These are phyloP conservation scores for Choristoneura fumiferana DNA, from an alignment of 1,140 invertebrate genomes.

Conservation along the genomic window DNA sequence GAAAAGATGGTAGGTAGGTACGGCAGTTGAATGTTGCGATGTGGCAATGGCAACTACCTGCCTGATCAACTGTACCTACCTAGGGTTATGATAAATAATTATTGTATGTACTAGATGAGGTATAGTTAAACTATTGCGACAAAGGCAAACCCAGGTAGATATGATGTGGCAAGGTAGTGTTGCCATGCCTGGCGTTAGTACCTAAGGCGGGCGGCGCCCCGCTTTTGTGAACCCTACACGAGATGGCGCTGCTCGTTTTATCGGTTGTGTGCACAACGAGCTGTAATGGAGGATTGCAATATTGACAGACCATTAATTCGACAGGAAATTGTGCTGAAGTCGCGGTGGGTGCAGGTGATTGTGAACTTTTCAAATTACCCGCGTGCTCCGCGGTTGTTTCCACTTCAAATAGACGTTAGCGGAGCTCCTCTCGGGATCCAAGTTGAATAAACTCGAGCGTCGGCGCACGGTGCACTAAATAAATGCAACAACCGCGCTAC, in stretches of 20 bases:
- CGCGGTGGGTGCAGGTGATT: constrained; percentile 68
- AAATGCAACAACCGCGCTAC: no score
- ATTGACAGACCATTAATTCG: constrained; percentile 78
- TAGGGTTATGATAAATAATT: no score
- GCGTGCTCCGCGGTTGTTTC: constrained; percentile 63
- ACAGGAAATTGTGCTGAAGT: constrained; percentile 75
- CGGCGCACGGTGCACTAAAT: constrained; percentile 20
- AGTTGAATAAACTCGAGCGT: constrained; percentile 45
- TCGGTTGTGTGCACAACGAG: constrained; percentile 67
- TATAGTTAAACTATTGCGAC: no score
- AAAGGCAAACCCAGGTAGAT: no score
- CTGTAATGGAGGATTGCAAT: constrained; percentile 74
- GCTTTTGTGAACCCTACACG: constrained; percentile 54
- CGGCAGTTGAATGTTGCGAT: no score
- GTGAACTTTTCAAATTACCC: constrained; percentile 77
- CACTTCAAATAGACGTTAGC: constrained; percentile 53
- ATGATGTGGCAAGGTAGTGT: no score
- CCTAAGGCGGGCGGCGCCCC: constrained; percentile 38
- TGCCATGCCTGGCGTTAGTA: no score
- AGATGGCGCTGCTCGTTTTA: constrained; percentile 70
- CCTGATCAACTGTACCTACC: no score
- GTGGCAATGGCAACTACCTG: no score
- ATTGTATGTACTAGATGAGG: no score
- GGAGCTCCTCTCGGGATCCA: constrained; percentile 26
- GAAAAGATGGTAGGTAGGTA: no score